Conservation (phyloP, 2,888 invertebrate genomes). For the Orchestes rusci region DNA sequence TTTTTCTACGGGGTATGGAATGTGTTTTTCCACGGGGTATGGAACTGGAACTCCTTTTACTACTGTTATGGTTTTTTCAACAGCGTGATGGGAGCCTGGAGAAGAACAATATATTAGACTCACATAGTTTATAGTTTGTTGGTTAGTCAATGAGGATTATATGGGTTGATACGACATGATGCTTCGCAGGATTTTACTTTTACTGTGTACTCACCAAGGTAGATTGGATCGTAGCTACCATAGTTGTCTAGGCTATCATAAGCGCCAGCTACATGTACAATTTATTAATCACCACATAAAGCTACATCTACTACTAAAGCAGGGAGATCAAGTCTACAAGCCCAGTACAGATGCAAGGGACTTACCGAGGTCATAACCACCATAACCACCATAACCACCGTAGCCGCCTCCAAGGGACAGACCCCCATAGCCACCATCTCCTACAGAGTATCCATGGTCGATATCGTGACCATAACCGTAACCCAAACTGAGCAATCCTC, state of each 20-base stretch:
- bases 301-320: neutral
- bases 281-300: neutral
- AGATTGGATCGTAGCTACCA: slow-evolving; percentile 8
- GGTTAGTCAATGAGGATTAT: no score
- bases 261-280: slow-evolving; percentile 10
- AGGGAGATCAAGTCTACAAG: neutral
- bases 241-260: slow-evolving; percentile 7
- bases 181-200: neutral
- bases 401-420: slow-evolving; percentile 28
- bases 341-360: neutral
- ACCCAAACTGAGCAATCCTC: slow-evolving; percentile 70
- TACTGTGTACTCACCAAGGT: slow-evolving; percentile 11
- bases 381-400: slow-evolving; percentile 17
- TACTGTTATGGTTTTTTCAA: slow-evolving; percentile 58
- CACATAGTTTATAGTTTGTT: no score
- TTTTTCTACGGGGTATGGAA: slow-evolving; percentile 60
- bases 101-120: neutral
- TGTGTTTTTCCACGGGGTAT: slow-evolving; percentile 56
- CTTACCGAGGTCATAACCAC: slow-evolving; percentile 18
- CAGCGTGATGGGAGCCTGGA: slow-evolving; percentile 44
- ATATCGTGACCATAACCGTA: slow-evolving; percentile 75
- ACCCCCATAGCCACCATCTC: slow-evolving; percentile 47
- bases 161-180: no score
- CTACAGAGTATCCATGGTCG: slow-evolving; percentile 62
- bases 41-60: slow-evolving; percentile 60